Evolutionary conservation across 1,140 invertebrate species (phyloP).

Genomic region (Leptonema lineaticorne): DNA sequence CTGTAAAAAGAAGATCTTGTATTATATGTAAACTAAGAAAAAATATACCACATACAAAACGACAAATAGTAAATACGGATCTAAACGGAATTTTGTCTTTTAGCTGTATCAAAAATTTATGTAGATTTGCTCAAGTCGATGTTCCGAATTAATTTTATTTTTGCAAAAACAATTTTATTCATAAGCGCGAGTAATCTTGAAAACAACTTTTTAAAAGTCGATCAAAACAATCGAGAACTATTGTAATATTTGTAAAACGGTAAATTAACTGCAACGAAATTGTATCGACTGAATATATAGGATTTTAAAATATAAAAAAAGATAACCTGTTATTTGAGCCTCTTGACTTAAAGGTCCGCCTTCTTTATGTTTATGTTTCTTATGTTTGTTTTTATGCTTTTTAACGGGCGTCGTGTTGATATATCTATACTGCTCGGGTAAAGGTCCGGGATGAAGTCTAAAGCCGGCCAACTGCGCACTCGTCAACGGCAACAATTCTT

Average conservation of each 20-base stretch:
- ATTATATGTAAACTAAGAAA: neutral
- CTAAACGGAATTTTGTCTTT: no score
- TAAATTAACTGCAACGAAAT: no score
- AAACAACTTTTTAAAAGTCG: no score
- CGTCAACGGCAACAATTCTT: conserved; percentile 87
- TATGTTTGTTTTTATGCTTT: conserved; percentile 93
- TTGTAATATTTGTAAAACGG: no score
- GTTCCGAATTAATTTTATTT: no score
- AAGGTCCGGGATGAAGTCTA: conserved; percentile 90
- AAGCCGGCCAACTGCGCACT: conserved; percentile 91
- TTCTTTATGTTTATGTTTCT: conserved; percentile 92
- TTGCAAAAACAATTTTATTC: no score
- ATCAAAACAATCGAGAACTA: no score
- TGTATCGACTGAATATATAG: no score
- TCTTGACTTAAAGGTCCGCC: conserved; percentile 73
- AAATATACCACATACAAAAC: conserved; percentile 9
- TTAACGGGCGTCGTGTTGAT: conserved; percentile 88
- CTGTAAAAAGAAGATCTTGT: conserved; percentile 41
- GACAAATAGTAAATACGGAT: no score
- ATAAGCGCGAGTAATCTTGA: no score
- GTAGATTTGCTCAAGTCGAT: no score
- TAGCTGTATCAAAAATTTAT: no score
- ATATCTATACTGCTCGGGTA: conserved; percentile 94
- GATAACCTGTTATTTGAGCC: conserved; percentile 59
- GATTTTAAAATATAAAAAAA: neutral